Base-by-base conservation (phyloP, 2,888 invertebrate genomes). In the Apotomis betuletana region DNA sequence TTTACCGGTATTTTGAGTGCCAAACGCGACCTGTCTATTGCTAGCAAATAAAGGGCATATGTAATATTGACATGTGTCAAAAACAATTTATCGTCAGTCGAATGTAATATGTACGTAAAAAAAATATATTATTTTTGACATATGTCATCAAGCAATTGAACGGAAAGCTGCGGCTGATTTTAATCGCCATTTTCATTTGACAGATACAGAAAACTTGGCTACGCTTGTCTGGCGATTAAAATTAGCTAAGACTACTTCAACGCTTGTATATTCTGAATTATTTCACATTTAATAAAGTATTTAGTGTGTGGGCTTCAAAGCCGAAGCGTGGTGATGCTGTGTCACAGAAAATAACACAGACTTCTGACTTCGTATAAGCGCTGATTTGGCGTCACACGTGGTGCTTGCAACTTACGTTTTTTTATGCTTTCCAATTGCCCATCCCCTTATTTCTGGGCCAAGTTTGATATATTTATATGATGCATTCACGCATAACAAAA, bases 11-110 rank as follows among this genome's bases (percentile, higher is more conserved):
- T 71, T 68, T 71, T 68, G 67, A 73, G 74, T 74, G 75, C 75
- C 75, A 75, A 75, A 74, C 73, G 74, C 71, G 75, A 69, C 68
- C 55, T 67, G 75, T 72, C 75, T 70, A 60, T 65, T 38, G 52
- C 63, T 54, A 65, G 60, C 63, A 41, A 61, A 51, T 65, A 55
- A 61, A 36, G 44, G 36, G 58, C 49, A 63, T 63, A 63, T 69
- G 57, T 57, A 5, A 5, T 46, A 15, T 41, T 65, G 65, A n/a
- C 65, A 38, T n/a, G 49, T 57, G 57, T 71, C 60, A 46, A 57
- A 67, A 51, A 49, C 13, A 15, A 41, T 54, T n/a, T 55, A 61
- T n/a, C 15, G 10, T 41, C 6, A 5, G 41, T n/a, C 36, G 6
- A 15, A n/a, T 44, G n/a, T 44, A 59, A n/a, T 9, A 13, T 15